Percentiles rank a stretch among this genome's conserved stretches.
Evolutionary conservation across 1,140 invertebrate species (phyloP).

Genomic region (Muscidifurax raptorellus): DNA sequence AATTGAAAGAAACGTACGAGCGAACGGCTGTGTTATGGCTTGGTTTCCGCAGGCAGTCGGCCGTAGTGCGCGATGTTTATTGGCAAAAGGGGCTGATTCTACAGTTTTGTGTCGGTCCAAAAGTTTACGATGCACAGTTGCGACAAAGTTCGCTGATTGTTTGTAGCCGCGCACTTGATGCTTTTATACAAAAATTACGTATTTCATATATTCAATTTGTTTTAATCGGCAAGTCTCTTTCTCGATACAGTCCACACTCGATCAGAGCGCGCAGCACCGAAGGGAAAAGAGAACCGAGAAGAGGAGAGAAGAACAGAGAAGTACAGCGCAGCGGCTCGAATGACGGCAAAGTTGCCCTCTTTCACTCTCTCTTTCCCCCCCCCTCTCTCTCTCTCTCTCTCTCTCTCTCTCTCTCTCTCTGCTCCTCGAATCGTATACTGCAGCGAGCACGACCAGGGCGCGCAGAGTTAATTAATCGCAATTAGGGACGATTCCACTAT

Average conservation of each 20-base stretch:
- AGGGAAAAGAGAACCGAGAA: too few species aligned
- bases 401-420: background rate
- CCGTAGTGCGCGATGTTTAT: background rate
- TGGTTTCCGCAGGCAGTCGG: background rate
- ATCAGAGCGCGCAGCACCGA: background rate
- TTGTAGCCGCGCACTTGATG: background rate
- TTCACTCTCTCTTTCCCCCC: background rate
- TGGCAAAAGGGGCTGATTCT: background rate
- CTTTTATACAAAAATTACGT: too few species aligned
- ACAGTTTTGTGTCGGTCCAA: too few species aligned
- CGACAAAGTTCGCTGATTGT: background rate
- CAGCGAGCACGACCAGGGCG: background rate
- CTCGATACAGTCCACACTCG: background rate
- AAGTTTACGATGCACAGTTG: background rate
- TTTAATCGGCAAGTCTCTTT: too few species aligned
- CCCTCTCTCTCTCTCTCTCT: background rate
- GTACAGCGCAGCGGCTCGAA: background rate
- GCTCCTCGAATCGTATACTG: background rate
- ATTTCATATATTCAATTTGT: too few species aligned
- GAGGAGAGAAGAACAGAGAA: background rate
- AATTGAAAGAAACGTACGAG: conserved; percentile 24
- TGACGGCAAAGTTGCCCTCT: background rate
- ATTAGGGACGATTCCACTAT: conserved; percentile 49
- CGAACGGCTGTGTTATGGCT: background rate
- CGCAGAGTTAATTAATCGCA: conserved; percentile 52